Evolutionary conservation across 2,888 invertebrate species (phyloP).

Genomic region (Linnaemya vulpina): DNA sequence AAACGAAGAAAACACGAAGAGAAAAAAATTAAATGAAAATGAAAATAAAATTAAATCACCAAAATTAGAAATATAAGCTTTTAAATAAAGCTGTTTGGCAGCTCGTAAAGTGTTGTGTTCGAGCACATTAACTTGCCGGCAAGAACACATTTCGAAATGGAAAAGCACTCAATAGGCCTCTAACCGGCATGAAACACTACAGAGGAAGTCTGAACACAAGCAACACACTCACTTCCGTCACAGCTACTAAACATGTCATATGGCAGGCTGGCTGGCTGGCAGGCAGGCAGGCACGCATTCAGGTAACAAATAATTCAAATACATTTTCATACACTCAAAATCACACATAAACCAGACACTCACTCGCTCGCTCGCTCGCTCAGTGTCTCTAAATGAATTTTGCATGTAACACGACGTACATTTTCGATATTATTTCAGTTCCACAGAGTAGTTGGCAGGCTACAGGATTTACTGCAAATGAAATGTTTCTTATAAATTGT

Average conservation of each 20-base stretch:
- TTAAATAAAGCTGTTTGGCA: constrained; percentile 80
- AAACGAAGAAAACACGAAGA: not conserved
- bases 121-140: not conserved
- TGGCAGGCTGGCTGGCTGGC: constrained; percentile 2
- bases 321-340: not conserved
- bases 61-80: constrained; percentile 74
- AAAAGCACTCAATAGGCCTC: constrained; percentile 14
- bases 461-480: constrained; percentile 31
- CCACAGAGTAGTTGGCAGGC: not conserved
- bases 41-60: constrained; percentile 26
- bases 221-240: constrained; percentile 70
- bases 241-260: constrained; percentile 69
- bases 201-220: constrained; percentile 61
- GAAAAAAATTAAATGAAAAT: too few relatives aligned
- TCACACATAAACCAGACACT: not conserved
- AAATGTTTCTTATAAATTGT: constrained; percentile 62
- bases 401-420: constrained; percentile 2
- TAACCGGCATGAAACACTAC: not conserved
- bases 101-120: constrained; percentile 80
- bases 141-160: constrained; percentile 19
- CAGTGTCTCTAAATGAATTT: not conserved
- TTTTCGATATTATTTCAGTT: constrained; percentile 14
- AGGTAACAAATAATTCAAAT: constrained; percentile 67
- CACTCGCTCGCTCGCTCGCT: too few relatives aligned
- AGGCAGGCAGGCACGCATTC: too few relatives aligned